Evolutionary conservation across 1,140 invertebrate genomes (phyloP), one percentile per base, ranked within the genome.

Genomic region (Drosophila setifemur): DNA sequence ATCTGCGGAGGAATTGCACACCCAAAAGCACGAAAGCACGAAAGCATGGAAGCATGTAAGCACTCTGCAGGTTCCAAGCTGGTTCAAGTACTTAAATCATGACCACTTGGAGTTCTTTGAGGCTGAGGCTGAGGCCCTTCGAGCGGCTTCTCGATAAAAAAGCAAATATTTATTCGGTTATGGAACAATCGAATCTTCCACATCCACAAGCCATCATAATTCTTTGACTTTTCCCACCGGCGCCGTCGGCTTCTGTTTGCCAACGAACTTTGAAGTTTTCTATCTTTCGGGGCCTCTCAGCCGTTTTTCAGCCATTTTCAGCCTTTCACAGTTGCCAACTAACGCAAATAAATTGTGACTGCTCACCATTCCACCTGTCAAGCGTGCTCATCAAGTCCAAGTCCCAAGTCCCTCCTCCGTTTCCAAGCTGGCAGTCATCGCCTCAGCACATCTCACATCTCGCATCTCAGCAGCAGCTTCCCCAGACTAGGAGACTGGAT

Each of bases 331-430:
- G 60, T 82, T 82, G 73, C 61, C 78, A 83, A 82, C 77, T 77
- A 82, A 82, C 82, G 77, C 77, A 76, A 82, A 83, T 82, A 82
- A 69, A 82, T 82, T 82, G 72, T 67, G 37, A 61, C 77, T 82
- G 77, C 68, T 64, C 35, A 73, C 50, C 77, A 70, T 54, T 81
- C n/a, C 72, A 83, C 77, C 60, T 68, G 54, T 64, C 45, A 68
- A 33, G 67, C 39, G 16, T 33, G 52, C 64, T 57, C 66, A 69
- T 57, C 66, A 69, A 42, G 45, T 21, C 43, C n/a, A n/a, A 47
- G 37, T 16, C 37, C 14, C 25, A 23, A 42, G 49, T 28, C 42
- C 42, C 40, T 37, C 29, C 23, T 19, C 6, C 19, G 42, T 43
- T 26, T 9, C 28, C 52, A 50, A 31, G 26, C 21, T 26, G 42